Evolutionary conservation across 2,113 vertebrate species (phyloP).

Genomic region (Sinosuthora webbiana): DNA sequence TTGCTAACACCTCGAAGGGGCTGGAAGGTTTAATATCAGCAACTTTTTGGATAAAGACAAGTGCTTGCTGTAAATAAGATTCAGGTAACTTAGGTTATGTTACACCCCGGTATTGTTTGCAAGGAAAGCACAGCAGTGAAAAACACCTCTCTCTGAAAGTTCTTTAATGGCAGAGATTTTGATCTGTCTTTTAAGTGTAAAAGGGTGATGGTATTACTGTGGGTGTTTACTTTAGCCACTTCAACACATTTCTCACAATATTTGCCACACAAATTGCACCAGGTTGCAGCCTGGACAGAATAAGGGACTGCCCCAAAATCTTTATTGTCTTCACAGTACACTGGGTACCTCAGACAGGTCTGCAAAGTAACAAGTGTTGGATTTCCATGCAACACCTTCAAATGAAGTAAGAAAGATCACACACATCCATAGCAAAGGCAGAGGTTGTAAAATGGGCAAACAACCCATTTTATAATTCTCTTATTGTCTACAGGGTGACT

Average conservation of each 20-base stretch:
- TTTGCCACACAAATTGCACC: neutral
- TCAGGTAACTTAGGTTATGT: neutral
- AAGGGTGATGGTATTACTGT: neutral
- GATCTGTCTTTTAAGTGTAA: neutral
- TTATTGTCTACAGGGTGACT: neutral
- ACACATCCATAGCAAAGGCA: neutral
- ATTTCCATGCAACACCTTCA: neutral
- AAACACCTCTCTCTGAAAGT: neutral
- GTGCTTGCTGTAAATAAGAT: neutral
- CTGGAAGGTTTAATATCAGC: neutral
- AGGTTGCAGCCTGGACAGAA: neutral
- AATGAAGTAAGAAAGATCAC: neutral
- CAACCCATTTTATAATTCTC: neutral
- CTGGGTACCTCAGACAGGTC: neutral
- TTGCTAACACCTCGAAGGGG: fast-evolving
- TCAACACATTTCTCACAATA: neutral
- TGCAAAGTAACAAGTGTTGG: neutral
- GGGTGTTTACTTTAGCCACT: neutral
- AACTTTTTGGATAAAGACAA: neutral
- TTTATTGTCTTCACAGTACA: neutral
- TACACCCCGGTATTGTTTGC: neutral
- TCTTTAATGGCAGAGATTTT: neutral
- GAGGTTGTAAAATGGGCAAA: neutral
- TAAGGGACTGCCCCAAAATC: neutral
- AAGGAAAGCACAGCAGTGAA: neutral